A percentile compares a stretch with the other conserved stretches of the same genome.
These are phyloP conservation scores for Phortica variegata DNA, from an alignment of 1,140 invertebrate species.

Conservation along the genomic window DNA sequence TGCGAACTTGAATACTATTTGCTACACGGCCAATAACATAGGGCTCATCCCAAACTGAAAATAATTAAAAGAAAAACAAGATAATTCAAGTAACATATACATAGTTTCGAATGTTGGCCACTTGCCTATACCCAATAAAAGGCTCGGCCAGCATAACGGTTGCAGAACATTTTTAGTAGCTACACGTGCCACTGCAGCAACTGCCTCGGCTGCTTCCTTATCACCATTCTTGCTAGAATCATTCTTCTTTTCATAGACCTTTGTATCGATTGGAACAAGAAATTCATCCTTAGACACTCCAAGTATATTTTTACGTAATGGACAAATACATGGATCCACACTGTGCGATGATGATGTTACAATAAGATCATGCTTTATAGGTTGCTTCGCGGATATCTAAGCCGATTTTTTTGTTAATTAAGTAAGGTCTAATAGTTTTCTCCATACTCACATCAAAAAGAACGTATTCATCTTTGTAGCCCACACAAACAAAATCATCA, in stretches of 20 bases:
- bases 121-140: slow-evolving; percentile 37
- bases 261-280: slow-evolving; percentile 43
- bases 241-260: slow-evolving; percentile 19
- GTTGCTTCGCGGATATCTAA: slow-evolving; percentile 35
- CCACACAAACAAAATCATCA: slow-evolving; percentile 77
- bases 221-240: too few species aligned
- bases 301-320: slow-evolving; percentile 56
- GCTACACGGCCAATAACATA: slow-evolving; percentile 82
- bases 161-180: slow-evolving; percentile 28
- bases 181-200: slow-evolving; percentile 10
- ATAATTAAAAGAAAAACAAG: neutral
- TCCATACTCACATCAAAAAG: slow-evolving; percentile 68
- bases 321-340: slow-evolving; percentile 78
- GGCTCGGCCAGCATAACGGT: slow-evolving; percentile 36
- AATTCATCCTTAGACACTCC: slow-evolving; percentile 49
- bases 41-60: slow-evolving; percentile 84
- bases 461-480: slow-evolving; percentile 81
- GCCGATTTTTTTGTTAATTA: neutral
- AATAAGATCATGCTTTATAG: slow-evolving; percentile 64
- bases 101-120: neutral
- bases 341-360: slow-evolving; percentile 76
- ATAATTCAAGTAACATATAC: neutral
- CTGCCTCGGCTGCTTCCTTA: neutral
- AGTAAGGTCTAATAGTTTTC: slow-evolving; percentile 16
- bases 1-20: slow-evolving; percentile 80